Percentiles rank a stretch among this genome's conserved stretches.
Evolutionary conservation across 2,113 vertebrate genomes (phyloP).

Genomic region (Ameiurus melas): DNA sequence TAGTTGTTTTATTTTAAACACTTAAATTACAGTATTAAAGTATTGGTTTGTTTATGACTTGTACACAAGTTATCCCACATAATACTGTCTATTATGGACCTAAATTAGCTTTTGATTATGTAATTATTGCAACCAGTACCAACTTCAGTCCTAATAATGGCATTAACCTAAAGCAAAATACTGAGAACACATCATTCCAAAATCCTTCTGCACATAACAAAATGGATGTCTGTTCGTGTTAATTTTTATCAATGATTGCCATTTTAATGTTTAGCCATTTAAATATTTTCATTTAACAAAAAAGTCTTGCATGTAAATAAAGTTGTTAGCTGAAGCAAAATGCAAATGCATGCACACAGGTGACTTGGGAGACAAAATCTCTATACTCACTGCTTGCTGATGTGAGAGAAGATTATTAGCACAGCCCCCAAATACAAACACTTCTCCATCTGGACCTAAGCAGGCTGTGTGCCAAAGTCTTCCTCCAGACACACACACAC

Average conservation of each 20-base stretch:
- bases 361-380: neutral
- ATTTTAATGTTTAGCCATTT: neutral
- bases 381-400: slow-evolving; percentile 85
- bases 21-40: neutral
- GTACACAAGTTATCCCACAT: neutral
- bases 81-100: neutral
- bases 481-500: slow-evolving; percentile 19
- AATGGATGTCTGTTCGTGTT: neutral
- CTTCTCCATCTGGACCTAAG: slow-evolving; percentile 88
- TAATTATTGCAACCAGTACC: neutral
- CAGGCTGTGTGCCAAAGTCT: slow-evolving; percentile 97
- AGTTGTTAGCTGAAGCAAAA: neutral
- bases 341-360: neutral
- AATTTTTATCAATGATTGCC: neutral
- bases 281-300: neutral
- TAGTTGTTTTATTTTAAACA: neutral
- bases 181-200: neutral
- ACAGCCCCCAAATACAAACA: slow-evolving; percentile 96
- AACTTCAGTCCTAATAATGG: neutral
- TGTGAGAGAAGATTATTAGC: slow-evolving; percentile 93
- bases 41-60: neutral
- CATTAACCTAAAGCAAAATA: neutral
- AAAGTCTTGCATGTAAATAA: neutral
- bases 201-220: neutral
- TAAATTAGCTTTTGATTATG: neutral